phyloP scores from a whole-genome alignment of 2,888 invertebrate species.

The Leptopilina myrica region DNA sequence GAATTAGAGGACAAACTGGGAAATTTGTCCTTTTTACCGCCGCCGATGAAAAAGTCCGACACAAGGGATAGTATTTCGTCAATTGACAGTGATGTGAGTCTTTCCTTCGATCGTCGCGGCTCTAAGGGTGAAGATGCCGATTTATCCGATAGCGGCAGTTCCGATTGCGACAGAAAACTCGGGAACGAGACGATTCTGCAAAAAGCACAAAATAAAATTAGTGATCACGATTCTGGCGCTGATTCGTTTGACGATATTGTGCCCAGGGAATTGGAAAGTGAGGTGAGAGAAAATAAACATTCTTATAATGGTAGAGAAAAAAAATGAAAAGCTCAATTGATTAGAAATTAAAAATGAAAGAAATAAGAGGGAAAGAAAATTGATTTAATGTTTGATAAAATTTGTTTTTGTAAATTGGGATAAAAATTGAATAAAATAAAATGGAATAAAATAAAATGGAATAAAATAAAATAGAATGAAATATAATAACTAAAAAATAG shows the following conservation, averaged over 20 bases:
- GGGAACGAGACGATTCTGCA: background rate
- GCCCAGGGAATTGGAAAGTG: slow-evolving; percentile 44
- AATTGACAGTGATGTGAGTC: slow-evolving; percentile 80
- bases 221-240: slow-evolving; percentile 64
- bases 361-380: too few relatives aligned
- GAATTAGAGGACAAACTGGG: slow-evolving; percentile 73
- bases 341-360: too few relatives aligned
- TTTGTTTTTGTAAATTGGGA: too few relatives aligned
- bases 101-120: slow-evolving; percentile 78
- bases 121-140: slow-evolving; percentile 82
- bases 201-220: slow-evolving; percentile 56
- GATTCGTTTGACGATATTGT: slow-evolving; percentile 61
- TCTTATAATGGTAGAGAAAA: too few relatives aligned
- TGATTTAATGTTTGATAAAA: too few relatives aligned
- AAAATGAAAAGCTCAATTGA: too few relatives aligned
- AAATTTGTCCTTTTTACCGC: slow-evolving; percentile 71
- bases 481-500: too few relatives aligned
- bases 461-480: too few relatives aligned
- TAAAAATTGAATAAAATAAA: too few relatives aligned
- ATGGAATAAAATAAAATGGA: too few relatives aligned
- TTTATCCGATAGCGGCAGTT: slow-evolving; percentile 84
- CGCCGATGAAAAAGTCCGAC: slow-evolving; percentile 78
- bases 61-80: slow-evolving; percentile 81
- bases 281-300: slow-evolving; percentile 1
- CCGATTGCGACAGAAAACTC: slow-evolving; percentile 80